Base-by-base conservation (phyloP, 2,888 invertebrate species). In the Chrysomela aeneicollis region DNA sequence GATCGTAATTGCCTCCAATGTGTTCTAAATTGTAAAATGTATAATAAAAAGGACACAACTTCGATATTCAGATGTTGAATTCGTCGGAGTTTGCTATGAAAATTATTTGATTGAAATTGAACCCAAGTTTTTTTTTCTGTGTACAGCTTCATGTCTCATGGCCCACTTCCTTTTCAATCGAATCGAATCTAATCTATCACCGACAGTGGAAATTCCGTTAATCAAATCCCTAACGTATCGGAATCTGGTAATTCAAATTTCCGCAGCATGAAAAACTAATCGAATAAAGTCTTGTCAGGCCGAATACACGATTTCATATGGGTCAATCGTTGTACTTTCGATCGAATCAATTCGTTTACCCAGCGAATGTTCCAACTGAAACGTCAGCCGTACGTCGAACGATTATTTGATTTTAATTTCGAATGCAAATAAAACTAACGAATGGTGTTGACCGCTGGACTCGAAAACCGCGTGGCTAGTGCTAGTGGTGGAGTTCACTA, bases 371-470 rank as follows among this genome's bases (percentile, higher is more conserved):
- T 55, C 42, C 18, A 57, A 57, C 57, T 22, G 57, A 57, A 57
- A 57, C 26, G 57, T 57, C 57, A 46, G 30, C 26, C 3, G 6
- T 9, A 26, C 17, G 17, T 54, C 57, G 46, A 10, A 22, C 46
- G 57, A 35, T 42, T 57, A 57, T 57, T 57, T 57, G 57, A 57
- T 57, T 57, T 57, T 42, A 26, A 57, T 57, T 57, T 30, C n/a
- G 26, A 46, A 57, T 46, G 42, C 26, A 17, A 57, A 46, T 46
- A 57, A 42, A 3, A 3, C 42, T 42, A 42, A 42, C 42, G 42
- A 42, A 15, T 15, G 42, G 42, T 42, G 4, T 26, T 6, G 42
- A 15, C 15, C 3, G 42, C 2, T 3, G n/a, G 12, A 15, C 12
- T n/a, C 42, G 42, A 15, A 42, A 42, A 42, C n/a, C 1, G 3